A percentile compares a stretch with the other conserved stretches of the same genome.
These are phyloP conservation scores for Epirrita christyi DNA, from an alignment of 2,888 invertebrate species.

Conservation along the genomic window DNA sequence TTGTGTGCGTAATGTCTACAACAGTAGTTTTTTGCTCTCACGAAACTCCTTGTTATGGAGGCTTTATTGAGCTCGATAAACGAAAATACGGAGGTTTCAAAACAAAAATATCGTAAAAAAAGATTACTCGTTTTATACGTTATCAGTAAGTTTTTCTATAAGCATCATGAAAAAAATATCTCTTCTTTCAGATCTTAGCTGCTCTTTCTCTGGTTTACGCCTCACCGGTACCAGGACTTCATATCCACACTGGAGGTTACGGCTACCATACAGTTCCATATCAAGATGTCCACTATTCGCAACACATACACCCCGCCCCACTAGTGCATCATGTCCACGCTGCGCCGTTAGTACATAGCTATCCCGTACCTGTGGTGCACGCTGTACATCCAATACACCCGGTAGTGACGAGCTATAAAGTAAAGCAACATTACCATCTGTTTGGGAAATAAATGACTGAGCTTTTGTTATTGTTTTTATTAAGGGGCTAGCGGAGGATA, in stretches of 20 bases:
- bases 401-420: conserved; percentile 51
- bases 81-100: no score
- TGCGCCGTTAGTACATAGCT: conserved; percentile 42
- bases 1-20: no score
- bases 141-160: no score
- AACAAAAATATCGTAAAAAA: no score
- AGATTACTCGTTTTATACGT: no score
- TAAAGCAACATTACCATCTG: conserved; percentile 55
- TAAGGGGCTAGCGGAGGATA: no score
- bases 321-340: conserved; percentile 51
- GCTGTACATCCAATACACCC: conserved; percentile 38
- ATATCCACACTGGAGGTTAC: conserved; percentile 35
- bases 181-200: conserved; percentile 29
- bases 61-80: no score
- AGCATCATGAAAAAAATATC: no score
- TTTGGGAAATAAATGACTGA: conserved; percentile 47
- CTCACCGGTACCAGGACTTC: conserved; percentile 31
- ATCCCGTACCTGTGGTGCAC: conserved; percentile 40
- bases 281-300: conserved; percentile 20
- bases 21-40: no score
- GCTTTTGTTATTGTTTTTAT: conserved; percentile 13
- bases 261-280: conserved; percentile 36
- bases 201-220: conserved; percentile 16
- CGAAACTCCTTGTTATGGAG: no score
- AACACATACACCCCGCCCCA: conserved; percentile 29